Evolutionary conservation across 1,140 invertebrate species (phyloP), one percentile per base, ranked within the genome.

Genomic region (Drosophila triauraria): DNA sequence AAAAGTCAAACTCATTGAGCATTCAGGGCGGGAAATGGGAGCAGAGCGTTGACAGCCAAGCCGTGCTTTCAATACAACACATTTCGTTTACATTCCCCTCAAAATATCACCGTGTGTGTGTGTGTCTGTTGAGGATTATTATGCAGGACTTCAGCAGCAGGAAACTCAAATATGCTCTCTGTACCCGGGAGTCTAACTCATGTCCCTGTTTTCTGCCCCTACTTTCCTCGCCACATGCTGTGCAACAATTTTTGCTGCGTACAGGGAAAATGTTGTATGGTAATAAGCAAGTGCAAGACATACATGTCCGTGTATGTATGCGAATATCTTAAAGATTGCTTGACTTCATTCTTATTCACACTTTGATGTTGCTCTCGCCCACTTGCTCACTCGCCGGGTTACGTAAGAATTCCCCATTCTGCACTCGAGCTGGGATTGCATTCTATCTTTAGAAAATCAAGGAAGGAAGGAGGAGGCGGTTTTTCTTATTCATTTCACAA

Each of bases 31-130:
- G 44, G 3, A 30, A 10, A 65, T 42, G 23, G 70, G 71, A 56
- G 69, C 69, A 69, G 61, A 44, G 80, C 64, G 69, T 61, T 71
- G 68, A 78, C 82, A 82, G 78, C 80, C 69, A 58, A 78, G 75
- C 70, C 56, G 32, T 69, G 80, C 80, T 62, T 75, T 83, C 80
- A 83, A 83, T 83, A 83, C 75, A 83, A 67, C 70, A 75, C 61
- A 77, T 67, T 84, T 80, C 54, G 70, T 68, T 81, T 69, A 80
- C 78, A 75, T 46, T 61, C 60, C 78, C 68, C 68, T 32, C 44
- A 65, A 30, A 44, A 59, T 46, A 59, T 51, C 44, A 60, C 30
- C 25, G 43, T 56, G 23, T 67, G 53, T 51, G 17, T 32, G 38
- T 68, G 56, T 77, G 38, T 56, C 38, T 71, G 47, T 69, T 30